These are phyloP conservation scores for Ceratosolen solmsi DNA, from an alignment of 1,140 invertebrate genomes.

Conservation along the genomic window DNA sequence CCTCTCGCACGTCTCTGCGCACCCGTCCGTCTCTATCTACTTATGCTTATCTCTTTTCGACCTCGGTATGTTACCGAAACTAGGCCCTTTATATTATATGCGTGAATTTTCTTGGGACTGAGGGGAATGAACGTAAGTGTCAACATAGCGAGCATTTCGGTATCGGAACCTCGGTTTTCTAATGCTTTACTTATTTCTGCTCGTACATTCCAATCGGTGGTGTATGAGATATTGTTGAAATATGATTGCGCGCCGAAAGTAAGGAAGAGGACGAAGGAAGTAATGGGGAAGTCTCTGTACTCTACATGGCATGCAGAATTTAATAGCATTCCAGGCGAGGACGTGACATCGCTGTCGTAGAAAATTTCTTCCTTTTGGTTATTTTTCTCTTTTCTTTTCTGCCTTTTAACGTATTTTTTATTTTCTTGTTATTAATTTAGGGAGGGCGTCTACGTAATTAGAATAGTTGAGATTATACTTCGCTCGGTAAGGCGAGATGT, in stretches of 20 bases:
- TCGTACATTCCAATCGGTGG: too few species aligned
- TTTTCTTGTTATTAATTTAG: constrained; percentile 13
- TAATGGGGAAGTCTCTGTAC: neutral
- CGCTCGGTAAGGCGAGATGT: neutral
- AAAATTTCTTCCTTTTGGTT: constrained; percentile 4
- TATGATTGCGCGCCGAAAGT: too few species aligned
- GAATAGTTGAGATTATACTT: constrained; percentile 9
- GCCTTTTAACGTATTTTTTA: too few species aligned
- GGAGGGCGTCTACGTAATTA: constrained; percentile 1
- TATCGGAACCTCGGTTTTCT: neutral
- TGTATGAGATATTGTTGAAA: too few species aligned
- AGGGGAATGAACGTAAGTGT: neutral
- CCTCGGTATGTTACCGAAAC: neutral
- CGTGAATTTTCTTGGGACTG: neutral
- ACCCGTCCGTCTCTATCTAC: neutral
- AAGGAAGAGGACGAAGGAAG: too few species aligned
- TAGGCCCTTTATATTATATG: neutral
- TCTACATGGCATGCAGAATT: constrained; percentile 14
- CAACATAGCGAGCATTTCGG: neutral
- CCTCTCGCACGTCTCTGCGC: constrained; percentile 21
- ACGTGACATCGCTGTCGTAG: neutral
- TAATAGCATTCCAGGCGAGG: constrained; percentile 25
- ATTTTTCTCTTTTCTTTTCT: too few species aligned
- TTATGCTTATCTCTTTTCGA: neutral
- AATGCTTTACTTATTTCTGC: too few species aligned